Evolutionary conservation across 2,888 invertebrate species (phyloP), one percentile per base, ranked within the genome.

Genomic region (Ormyrus pomaceus): DNA sequence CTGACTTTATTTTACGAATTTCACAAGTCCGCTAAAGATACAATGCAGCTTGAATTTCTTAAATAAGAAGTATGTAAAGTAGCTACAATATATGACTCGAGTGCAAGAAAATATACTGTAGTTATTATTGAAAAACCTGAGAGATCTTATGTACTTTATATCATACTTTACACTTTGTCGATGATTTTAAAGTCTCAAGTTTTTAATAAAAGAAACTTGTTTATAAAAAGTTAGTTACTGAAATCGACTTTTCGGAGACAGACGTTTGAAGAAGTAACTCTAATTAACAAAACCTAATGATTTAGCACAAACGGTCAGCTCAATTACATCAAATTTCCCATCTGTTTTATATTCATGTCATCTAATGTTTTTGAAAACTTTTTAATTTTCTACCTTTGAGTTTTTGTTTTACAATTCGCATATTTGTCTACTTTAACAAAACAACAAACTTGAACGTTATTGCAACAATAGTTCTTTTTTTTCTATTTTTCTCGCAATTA

Each of bases 261-360:
- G 34, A 34, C 3, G 34, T 34, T 34, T 34, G 34, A 34, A 34
- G 34, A 34, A 34, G 34, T 34, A 34, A 3, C 34, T 34, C 34
- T 34, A 34, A 34, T 34, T 34, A 34, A 34, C 50, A n/a, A 45
- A 19, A 48, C 56, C 55, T 56, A 11, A 46, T 59, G 61, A 34
- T 87, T 87, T 87, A 87, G 87, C 87, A 88, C 87, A 85, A 87
- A 86, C 84, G 86, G 87, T 88, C 85, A 87, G 83, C 85, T 84
- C 84, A 83, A 84, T 85, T 85, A 84, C 84, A 84, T 84, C 81
- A 83, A 84, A 84, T 83, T 84, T 65, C 66, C 79, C 79, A 79
- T 80, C 79, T 73, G 78, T 78, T 72, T 81, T 77, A 83, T 82
- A 75, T 77, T 71, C 64, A 79, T 82, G 80, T 81, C 71, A 69